Percentiles rank a stretch among this genome's conserved stretches.
Evolutionary conservation across 2,797 vertebrate species (phyloP).

Genomic region (Strix occidentalis): DNA sequence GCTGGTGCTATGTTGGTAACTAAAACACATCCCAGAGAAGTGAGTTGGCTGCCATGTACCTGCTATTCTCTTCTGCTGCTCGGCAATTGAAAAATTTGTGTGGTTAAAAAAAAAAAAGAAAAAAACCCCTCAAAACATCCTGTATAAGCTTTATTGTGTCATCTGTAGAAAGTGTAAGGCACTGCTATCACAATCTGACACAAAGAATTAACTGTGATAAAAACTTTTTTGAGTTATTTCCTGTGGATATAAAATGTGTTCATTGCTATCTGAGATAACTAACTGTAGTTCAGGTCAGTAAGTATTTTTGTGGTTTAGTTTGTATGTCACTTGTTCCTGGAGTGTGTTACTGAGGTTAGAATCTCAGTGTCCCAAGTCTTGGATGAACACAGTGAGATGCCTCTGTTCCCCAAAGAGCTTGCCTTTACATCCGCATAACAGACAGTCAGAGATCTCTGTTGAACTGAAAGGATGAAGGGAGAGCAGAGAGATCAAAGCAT

Average conservation of each 20-base stretch:
- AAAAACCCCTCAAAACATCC: neutral
- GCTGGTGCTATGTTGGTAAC: neutral
- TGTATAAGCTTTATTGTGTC: neutral
- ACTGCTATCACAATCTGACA: neutral
- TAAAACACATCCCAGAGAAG: neutral
- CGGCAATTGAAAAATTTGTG: neutral
- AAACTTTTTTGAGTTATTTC: neutral
- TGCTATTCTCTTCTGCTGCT: neutral
- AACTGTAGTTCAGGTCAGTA: neutral
- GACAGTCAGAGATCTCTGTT: neutral
- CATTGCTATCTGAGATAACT: neutral
- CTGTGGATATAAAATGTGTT: neutral
- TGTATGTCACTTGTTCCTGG: neutral
- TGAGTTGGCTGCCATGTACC: neutral
- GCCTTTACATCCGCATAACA: rapidly evolving
- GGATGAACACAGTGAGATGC: neutral
- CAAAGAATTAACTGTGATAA: neutral
- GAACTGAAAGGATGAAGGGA: neutral
- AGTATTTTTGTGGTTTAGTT: neutral
- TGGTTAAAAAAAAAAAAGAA: neutral
- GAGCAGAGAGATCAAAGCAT: neutral
- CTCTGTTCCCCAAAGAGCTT: neutral
- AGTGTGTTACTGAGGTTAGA: neutral
- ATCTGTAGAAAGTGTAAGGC: neutral
- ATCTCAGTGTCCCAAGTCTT: neutral